Conservation (phyloP, 2,888 invertebrate species). For the Drosophila gaucha region DNA sequence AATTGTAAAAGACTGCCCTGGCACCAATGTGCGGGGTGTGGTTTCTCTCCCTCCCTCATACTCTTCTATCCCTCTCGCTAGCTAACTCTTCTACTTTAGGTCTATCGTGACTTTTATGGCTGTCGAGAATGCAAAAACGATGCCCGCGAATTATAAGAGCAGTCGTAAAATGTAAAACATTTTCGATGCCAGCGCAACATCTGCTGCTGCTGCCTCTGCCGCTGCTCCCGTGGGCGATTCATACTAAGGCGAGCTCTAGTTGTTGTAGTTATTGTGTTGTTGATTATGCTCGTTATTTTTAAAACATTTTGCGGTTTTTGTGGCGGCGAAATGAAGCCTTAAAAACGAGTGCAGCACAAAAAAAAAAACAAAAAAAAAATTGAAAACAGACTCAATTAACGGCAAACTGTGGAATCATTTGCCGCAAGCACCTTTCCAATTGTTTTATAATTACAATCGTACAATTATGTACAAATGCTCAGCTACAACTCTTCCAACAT, state of each 20-base stretch:
- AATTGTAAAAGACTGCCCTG: not conserved
- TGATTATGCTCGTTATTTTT: conserved; percentile 47
- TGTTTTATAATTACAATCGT: conserved; percentile 58
- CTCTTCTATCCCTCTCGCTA: not conserved
- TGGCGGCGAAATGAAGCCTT: conserved; percentile 53
- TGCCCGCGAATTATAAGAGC: conserved; percentile 23
- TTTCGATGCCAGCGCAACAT: conserved; percentile 22
- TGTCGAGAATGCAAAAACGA: conserved; percentile 42
- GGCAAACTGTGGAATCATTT: conserved; percentile 44
- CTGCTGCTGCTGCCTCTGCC: conserved; percentile 7
- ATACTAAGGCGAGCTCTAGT: conserved; percentile 14
- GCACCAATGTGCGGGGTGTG: conserved; percentile 24
- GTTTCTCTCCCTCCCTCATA: not conserved
- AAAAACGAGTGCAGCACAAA: conserved; percentile 12
- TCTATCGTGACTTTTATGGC: conserved; percentile 45
- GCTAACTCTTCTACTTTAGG: conserved; percentile 7
- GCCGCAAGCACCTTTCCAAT: conserved; percentile 67
- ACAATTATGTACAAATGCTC: conserved; percentile 33
- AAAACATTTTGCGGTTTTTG: conserved; percentile 52
- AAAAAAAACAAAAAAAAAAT: not conserved
- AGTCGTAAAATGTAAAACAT: conserved; percentile 38
- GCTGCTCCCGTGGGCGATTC: conserved; percentile 25
- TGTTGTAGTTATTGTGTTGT: conserved; percentile 15
- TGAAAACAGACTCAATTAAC: conserved; percentile 42
- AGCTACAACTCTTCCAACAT: conserved; percentile 31